Conservation (phyloP, 2,113 vertebrate species). For the Nerophis ophidion region DNA sequence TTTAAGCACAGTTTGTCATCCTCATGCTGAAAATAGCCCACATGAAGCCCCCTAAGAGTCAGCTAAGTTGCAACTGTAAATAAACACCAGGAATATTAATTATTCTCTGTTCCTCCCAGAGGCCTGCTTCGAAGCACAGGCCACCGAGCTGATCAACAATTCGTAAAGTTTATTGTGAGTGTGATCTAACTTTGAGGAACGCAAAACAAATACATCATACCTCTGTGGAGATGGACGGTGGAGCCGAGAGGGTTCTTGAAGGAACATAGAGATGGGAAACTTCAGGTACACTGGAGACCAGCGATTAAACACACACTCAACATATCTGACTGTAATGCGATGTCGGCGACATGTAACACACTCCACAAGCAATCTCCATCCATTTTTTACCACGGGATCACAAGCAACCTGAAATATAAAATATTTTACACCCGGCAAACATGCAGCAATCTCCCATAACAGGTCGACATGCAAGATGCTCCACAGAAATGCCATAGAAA, state of each 20-base stretch:
- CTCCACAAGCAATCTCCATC: neutral
- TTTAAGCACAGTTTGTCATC: constrained; percentile 21
- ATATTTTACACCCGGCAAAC: no score
- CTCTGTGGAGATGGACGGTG: neutral
- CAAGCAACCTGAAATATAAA: no score
- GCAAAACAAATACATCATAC: constrained; percentile 14
- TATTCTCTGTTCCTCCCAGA: constrained; percentile 24
- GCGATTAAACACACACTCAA: neutral
- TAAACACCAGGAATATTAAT: constrained; percentile 25
- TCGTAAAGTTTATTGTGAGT: constrained; percentile 3
- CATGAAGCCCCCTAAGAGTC: constrained; percentile 55
- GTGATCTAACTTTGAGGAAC: neutral
- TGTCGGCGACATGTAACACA: no score
- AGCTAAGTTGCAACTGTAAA: constrained; percentile 32
- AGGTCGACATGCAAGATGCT: no score
- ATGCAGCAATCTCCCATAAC: no score
- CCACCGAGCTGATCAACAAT: constrained; percentile 7
- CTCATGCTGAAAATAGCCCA: constrained; percentile 43
- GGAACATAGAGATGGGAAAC: neutral
- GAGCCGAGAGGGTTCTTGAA: neutral
- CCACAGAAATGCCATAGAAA: no score
- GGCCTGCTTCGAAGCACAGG: constrained; percentile 25
- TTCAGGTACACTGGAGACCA: neutral
- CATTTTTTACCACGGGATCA: neutral
- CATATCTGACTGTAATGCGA: neutral